Evolutionary conservation across 2,797 vertebrate species (phyloP), one percentile per base, ranked within the genome.

Genomic region (Sphenopsis melanotis): DNA sequence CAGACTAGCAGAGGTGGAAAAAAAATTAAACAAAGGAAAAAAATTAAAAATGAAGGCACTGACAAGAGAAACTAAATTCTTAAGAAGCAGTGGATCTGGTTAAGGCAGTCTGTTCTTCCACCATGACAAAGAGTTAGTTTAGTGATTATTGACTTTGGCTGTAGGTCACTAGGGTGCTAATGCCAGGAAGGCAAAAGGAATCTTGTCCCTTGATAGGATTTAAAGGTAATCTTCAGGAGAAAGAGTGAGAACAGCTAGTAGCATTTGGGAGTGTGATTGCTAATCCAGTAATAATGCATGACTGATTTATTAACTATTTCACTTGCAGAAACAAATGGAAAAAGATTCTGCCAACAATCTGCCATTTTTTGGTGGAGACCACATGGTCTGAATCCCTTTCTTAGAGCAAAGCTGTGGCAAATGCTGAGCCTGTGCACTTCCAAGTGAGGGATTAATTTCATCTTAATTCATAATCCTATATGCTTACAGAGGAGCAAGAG

Each of bases 181-280:
- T 39, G 72, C 89, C 90, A 96, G 75, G 55, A 95, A 84, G 76
- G 94, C 93, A 96, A 93, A 96, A 94, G 70, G 71, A 91, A 66
- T 87, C 77, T 63, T 87, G 81, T 89, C 70, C 75, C 87, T 77
- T 96, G 91, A 96, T 95, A 94, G 95, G 94, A 97, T 96, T 95
- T 97, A 94, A 72, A 63, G 64, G 63, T 93, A 97, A 97, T 96
- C 95, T 86, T 78, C 34, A 10, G 79, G 55, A 92, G 82, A 95
- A 95, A 92, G 79, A 93, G 75, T 82, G 91, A 97, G 69, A 97
- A 71, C 55, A 87, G 66, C 53, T 92, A 74, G 44, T 87, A 90
- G 81, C 65, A 66, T 86, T 70, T 91, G 57, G 60, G 63, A 53
- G 64, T 55, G 91, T 80, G 89, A 89, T 79, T 83, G 61, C 72